Evolutionary conservation across 2,113 vertebrate genomes (phyloP).

Genomic region (Chloropsis cyanopogon): DNA sequence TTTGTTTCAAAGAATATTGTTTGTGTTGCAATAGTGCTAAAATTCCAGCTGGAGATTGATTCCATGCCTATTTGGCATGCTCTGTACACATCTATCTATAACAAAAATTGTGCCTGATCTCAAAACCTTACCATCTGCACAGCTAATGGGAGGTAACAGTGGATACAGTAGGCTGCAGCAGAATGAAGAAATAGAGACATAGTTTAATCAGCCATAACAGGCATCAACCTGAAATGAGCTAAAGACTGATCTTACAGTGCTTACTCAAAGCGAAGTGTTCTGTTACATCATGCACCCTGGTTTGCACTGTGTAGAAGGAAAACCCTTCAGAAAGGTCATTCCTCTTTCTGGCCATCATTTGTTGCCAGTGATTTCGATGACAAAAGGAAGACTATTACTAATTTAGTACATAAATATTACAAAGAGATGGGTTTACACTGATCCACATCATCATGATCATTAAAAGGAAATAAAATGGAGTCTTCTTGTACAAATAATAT

Average conservation of each 20-base stretch:
- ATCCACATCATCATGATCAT: not conserved
- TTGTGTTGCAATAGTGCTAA: not conserved
- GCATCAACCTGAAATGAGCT: not conserved
- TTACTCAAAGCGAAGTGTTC: not conserved
- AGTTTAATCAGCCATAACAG: not conserved
- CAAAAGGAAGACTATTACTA: not conserved
- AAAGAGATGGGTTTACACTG: not conserved
- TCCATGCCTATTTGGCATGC: not conserved
- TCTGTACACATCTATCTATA: not conserved
- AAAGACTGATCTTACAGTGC: not conserved
- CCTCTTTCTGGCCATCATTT: not conserved
- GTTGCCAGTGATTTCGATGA: not conserved
- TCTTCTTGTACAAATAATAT: not conserved
- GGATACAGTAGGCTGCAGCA: not conserved
- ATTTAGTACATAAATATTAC: not conserved
- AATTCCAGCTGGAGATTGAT: not conserved
- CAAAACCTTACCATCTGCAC: not conserved
- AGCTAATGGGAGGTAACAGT: not conserved
- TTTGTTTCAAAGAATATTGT: not conserved
- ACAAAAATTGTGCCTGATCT: not conserved
- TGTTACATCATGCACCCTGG: not conserved
- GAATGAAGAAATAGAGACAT: not conserved
- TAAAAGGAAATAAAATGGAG: not conserved
- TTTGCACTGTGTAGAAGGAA: not conserved
- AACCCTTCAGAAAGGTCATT: not conserved